A percentile compares a stretch with the other conserved stretches of the same genome.
Conservation (phyloP, 2,113 vertebrate genomes). For the Pangasianodon hypophthalmus region DNA sequence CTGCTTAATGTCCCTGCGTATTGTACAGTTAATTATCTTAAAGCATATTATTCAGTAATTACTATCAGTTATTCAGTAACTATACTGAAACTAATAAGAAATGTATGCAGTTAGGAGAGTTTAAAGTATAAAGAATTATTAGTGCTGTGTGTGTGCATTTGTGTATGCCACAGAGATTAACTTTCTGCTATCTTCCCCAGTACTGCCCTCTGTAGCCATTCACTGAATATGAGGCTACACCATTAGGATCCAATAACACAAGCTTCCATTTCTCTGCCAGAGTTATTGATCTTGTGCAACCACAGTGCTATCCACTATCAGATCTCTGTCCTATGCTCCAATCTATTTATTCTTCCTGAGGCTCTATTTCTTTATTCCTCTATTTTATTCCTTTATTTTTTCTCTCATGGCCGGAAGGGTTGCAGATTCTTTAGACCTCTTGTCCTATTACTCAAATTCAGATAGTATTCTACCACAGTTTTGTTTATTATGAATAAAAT, state of each 20-base stretch:
- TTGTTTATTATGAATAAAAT: not conserved
- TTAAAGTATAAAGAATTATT: not conserved
- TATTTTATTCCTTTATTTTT: too few relatives aligned
- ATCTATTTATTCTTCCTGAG: not conserved
- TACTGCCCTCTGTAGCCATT: not conserved
- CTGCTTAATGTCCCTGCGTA: too few relatives aligned
- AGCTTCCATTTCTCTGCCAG: not conserved
- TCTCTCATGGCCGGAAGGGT: not conserved
- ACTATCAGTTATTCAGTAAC: too few relatives aligned
- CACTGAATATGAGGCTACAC: not conserved
- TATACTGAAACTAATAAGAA: not conserved
- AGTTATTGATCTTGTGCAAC: slow-evolving; percentile 16
- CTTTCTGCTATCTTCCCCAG: not conserved
- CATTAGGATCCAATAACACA: not conserved
- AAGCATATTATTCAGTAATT: too few relatives aligned
- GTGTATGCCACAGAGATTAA: not conserved
- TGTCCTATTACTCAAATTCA: slow-evolving; percentile 26
- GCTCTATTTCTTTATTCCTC: not conserved
- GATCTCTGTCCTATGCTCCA: not conserved
- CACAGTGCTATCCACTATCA: not conserved
- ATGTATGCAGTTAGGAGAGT: not conserved
- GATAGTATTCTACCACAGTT: not conserved
- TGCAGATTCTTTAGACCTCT: not conserved
- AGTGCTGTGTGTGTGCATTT: not conserved
- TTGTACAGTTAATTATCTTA: too few relatives aligned